Evolutionary conservation across 2,888 invertebrate genomes (phyloP).

Genomic region (Oxycera nigricornis): DNA sequence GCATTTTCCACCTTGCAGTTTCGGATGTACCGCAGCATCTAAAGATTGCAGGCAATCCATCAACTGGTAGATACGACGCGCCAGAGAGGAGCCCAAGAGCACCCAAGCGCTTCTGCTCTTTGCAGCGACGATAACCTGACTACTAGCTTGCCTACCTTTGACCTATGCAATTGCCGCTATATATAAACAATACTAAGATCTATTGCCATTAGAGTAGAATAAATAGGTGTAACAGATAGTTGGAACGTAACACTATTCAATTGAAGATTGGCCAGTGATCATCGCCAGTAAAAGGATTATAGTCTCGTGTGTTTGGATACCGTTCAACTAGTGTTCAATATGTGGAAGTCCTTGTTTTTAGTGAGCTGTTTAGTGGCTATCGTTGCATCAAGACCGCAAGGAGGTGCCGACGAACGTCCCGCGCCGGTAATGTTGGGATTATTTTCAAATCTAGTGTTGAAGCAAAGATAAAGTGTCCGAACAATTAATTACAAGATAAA

Average conservation of each 20-base stretch:
- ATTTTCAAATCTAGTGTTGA: background rate
- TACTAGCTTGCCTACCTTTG: conserved; percentile 48
- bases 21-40: conserved; percentile 8
- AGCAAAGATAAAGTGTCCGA: background rate
- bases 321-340: conserved; percentile 46
- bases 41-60: conserved; percentile 41
- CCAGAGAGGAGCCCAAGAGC: conserved; percentile 11
- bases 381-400: conserved; percentile 53
- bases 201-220: conserved; percentile 44
- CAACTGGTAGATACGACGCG: background rate
- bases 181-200: conserved; percentile 41
- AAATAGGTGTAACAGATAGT: conserved; percentile 42
- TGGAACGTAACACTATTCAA: conserved; percentile 29
- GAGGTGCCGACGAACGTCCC: conserved; percentile 52
- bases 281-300: background rate
- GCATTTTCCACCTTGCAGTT: background rate
- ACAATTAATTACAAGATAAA: no score
- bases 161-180: conserved; percentile 43
- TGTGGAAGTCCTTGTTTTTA: conserved; percentile 52
- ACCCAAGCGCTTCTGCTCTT: conserved; percentile 29
- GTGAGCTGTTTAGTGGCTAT: conserved; percentile 49
- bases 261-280: conserved; percentile 34
- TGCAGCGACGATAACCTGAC: conserved; percentile 14
- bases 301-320: conserved; percentile 31
- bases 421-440: conserved; percentile 54